These are phyloP conservation scores for Myanophis thanlyinensis DNA, from an alignment of 2,113 vertebrate genomes.

Conservation along the genomic window DNA sequence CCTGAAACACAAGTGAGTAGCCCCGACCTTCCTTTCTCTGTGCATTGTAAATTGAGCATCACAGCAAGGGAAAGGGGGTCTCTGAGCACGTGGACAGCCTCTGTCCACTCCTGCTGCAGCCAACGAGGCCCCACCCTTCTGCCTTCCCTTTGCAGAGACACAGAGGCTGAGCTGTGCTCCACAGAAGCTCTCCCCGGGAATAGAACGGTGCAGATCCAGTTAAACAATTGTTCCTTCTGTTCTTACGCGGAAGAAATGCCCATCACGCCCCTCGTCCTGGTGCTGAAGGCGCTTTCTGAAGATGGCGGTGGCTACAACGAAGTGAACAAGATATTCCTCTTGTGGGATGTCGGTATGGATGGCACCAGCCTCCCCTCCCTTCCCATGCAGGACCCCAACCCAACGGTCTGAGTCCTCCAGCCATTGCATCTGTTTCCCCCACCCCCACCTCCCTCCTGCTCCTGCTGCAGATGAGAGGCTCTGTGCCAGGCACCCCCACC, in stretches of 20 bases:
- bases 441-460: neutral
- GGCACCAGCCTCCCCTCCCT: neutral
- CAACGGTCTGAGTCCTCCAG: neutral
- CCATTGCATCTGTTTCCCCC: neutral
- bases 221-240: neutral
- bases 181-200: neutral
- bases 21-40: neutral
- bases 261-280: neutral
- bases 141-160: neutral
- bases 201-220: neutral
- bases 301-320: neutral
- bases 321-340: neutral
- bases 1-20: neutral
- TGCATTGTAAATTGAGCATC: fast-evolving
- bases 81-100: neutral
- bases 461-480: neutral
- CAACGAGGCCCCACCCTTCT: neutral
- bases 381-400: neutral
- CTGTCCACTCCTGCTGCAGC: neutral
- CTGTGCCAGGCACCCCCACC: neutral
- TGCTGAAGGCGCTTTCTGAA: neutral
- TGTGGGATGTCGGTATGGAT: neutral
- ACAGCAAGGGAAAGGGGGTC: neutral
- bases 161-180: neutral
- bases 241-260: neutral